Base-by-base conservation (phyloP, 2,888 invertebrate species). In the Sminthurinus aureus region DNA sequence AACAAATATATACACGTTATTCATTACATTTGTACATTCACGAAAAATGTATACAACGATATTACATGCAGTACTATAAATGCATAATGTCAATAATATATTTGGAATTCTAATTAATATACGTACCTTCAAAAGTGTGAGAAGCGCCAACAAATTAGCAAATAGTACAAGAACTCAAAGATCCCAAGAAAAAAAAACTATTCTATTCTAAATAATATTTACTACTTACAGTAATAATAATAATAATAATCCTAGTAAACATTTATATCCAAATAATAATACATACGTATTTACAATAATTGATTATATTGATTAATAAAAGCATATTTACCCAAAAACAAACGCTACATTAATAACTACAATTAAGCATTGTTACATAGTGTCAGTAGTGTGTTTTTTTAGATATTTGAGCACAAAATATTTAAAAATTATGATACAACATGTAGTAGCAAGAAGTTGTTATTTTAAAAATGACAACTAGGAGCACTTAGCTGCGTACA, bases 101-200 rank as follows among this genome's bases (percentile, higher is more conserved):
- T 20, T 22, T 22, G 2, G 9, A 69, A 69, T 69, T 22, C 22
- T 20, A 69, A 69, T 69, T 69, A 20, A n/a, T 15, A 11, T 69
- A 69, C 67, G 67, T 69, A 69, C 67, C 67, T 69, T 69, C 38
- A 38, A 58, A 15, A 58, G 67, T 15, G 67, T 15, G n/a, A 80
- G 80, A 80, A 80, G 80, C 80, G 73, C 80, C 80, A 80, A 71
- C 71, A 20, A 75, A 75, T 18, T 20, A 75, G 50, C 50, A 75
- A 75, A 11, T 50, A 20, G 11, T 9, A 20, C 13, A 20, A 69
- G 0, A 18, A 69, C 67, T 69, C 67, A 69, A 58, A 15, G 67
- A 69, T 15, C 20, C 67, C 67, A 69, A 69, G 13, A 69, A 69
- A 20, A 69, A n/a, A 3, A n/a, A 20, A 18, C 58, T 58, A 58